phyloP scores from a whole-genome alignment of 2,797 vertebrate species.

The Coranthus polyacanthus region DNA sequence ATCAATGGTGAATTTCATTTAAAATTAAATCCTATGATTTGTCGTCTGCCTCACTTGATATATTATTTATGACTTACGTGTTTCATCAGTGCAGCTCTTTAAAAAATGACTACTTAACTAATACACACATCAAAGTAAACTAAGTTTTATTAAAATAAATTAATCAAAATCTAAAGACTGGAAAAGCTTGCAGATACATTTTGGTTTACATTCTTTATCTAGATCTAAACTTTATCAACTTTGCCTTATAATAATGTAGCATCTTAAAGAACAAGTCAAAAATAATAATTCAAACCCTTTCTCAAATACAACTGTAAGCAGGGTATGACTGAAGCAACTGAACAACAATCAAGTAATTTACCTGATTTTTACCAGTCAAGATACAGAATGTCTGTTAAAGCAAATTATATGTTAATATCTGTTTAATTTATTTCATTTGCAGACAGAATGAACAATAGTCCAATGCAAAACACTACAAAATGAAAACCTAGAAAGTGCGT shows the following conservation, averaged over 20 bases:
- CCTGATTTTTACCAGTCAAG: neutral
- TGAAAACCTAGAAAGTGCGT: too few species aligned
- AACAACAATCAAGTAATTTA: neutral
- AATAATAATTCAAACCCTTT: neutral
- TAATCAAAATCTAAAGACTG: neutral
- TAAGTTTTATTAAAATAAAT: neutral
- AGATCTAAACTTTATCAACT: neutral
- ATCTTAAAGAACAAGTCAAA: neutral
- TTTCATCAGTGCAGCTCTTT: neutral
- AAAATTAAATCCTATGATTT: neutral
- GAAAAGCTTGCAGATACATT: too few species aligned
- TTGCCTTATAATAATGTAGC: neutral
- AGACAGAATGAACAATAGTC: too few species aligned
- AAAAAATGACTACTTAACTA: neutral
- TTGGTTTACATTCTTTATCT: neutral
- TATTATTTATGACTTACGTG: neutral
- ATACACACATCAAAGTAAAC: too few species aligned
- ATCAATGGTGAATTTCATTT: neutral
- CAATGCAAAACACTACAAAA: too few species aligned
- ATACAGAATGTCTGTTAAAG: neutral
- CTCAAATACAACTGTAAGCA: neutral
- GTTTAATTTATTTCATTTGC: neutral
- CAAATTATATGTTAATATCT: too few species aligned
- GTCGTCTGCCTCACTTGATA: neutral
- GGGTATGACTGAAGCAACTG: neutral